These are phyloP conservation scores for Congeria kusceri DNA, from an alignment of 2,888 invertebrate genomes.

Conservation along the genomic window DNA sequence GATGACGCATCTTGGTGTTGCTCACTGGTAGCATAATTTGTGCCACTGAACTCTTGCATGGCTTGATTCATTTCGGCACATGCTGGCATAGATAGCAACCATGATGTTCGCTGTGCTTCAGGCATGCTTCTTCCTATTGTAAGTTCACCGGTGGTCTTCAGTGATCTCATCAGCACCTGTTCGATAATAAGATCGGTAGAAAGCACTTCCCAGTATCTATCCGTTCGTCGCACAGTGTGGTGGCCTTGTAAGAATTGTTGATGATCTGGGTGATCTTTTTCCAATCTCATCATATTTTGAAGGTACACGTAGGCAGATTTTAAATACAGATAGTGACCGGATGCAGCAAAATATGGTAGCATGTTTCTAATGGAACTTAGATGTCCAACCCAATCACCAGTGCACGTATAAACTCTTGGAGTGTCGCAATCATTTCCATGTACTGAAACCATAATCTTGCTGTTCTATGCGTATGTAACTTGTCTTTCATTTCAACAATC, in stretches of 20 bases:
- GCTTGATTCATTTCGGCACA: conserved; percentile 30
- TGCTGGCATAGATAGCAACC: conserved; percentile 33
- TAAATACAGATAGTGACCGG: conserved; percentile 64
- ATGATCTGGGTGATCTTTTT: conserved; percentile 44
- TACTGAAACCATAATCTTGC: background rate
- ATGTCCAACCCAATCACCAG: conserved; percentile 34
- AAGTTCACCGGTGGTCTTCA: conserved; percentile 59
- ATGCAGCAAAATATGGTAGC: conserved; percentile 59
- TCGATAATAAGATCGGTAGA: conserved; percentile 36
- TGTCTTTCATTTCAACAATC: background rate
- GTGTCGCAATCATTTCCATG: background rate
- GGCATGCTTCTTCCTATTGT: conserved; percentile 59
- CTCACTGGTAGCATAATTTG: conserved; percentile 20
- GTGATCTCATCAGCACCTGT: conserved; percentile 55
- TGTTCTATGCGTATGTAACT: background rate
- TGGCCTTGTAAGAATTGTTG: background rate
- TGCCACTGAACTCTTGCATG: conserved; percentile 34
- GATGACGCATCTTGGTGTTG: conserved; percentile 20
- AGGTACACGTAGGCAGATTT: conserved; percentile 56
- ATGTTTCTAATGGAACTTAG: conserved; percentile 47
- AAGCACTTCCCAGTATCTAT: conserved; percentile 31
- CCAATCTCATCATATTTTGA: conserved; percentile 32
- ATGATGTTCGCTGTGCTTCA: conserved; percentile 42
- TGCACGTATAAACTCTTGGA: background rate
- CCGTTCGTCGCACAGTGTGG: conserved; percentile 12